Conservation (phyloP, 2,797 vertebrate genomes). For the Heliangelus exortis region DNA sequence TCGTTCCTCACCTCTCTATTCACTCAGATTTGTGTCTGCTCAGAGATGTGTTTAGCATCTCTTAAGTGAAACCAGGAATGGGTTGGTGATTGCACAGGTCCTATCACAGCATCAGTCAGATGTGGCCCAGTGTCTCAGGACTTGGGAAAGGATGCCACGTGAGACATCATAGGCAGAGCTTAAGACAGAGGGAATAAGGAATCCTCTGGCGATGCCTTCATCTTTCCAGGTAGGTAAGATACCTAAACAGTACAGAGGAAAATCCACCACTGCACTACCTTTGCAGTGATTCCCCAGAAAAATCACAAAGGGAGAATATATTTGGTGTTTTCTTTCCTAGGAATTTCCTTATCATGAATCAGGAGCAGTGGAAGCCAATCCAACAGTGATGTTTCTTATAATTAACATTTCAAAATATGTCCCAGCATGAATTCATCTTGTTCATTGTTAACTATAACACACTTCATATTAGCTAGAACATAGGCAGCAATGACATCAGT, state of each 20-base stretch:
- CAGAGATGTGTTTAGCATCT: background rate
- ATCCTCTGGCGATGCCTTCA: background rate
- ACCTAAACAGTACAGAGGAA: background rate
- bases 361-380: background rate
- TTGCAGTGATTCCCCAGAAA: background rate
- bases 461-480: background rate
- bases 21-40: background rate
- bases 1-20: background rate
- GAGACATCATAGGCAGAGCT: background rate
- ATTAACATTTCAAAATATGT: slow-evolving; percentile 25
- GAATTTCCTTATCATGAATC: background rate
- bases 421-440: background rate
- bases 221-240: background rate
- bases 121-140: background rate
- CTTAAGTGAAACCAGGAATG: background rate
- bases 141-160: background rate
- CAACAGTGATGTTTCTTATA: background rate
- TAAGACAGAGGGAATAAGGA: background rate
- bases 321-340: background rate
- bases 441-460: background rate
- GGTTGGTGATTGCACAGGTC: background rate
- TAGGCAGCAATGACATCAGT: background rate
- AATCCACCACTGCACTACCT: background rate
- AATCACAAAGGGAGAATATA: background rate
- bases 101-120: background rate